Evolutionary conservation across 2,113 vertebrate genomes (phyloP), one percentile per base, ranked within the genome.

Genomic region (Alexandromys fortis): DNA sequence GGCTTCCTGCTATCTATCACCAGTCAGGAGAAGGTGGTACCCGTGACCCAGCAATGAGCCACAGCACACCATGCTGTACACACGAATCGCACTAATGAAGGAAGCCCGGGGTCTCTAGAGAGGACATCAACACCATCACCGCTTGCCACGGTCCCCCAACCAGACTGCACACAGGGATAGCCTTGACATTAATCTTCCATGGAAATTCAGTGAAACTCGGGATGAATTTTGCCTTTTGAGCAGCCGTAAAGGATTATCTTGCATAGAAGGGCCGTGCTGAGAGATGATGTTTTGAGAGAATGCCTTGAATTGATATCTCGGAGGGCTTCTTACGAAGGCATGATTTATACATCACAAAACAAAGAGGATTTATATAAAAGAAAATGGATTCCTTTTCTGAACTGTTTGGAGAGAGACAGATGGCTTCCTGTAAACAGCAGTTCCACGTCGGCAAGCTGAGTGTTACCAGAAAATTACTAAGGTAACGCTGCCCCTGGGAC

Each of bases 301-400:
- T 95, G 96, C 94, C 96, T 98, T 96, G 95, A 98, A 98, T 82
- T 98, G 98, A 97, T 98, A 98, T 97, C 98, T 98, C 98, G 97
- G 98, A 98, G 90, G 96, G 72, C 79, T 98, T 98, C 96, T 98
- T 98, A 98, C 72, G 88, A 97, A 98, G 96, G 98, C 97, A 98
- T 98, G 98, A 98, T 98, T 98, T 98, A 98, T 98, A 98, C 89
- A 98, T 97, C 98, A 98, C 97, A 98, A 98, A 98, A 97, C 96
- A 98, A 98, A 97, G 89, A 97, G 97, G 97, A 97, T 97, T 98
- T 98, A 98, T 98, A 97, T 98, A 97, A 98, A 98, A 98, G 98
- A 98, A 98, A 98, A 98, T 96, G 5, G 97, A 98, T 98, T 98
- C 96, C 77, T 98, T 98, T 98, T 90, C 96, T 97, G 97, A 98